phyloP scores from a whole-genome alignment of 35 echinoderm and acorn worm species.

The Holothuria glaberrima region DNA sequence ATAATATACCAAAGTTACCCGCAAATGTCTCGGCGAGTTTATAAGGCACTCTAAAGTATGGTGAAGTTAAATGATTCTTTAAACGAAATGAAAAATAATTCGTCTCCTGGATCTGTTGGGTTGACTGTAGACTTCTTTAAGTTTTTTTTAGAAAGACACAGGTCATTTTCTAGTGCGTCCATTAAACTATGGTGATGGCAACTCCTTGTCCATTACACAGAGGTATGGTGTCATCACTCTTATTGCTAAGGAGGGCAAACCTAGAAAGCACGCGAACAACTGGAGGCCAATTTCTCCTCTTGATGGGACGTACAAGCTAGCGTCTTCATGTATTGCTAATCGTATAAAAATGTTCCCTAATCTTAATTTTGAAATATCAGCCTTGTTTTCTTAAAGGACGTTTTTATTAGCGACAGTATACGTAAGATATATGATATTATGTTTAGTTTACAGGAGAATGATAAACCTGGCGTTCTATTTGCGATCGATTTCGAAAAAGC shows the following conservation, averaged over 20 bases:
- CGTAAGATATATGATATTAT: slow-evolving; percentile 11
- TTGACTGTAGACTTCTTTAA: no score
- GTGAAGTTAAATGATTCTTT: no score
- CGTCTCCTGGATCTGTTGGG: no score
- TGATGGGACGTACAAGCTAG: slow-evolving; percentile 3
- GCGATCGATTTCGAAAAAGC: no score
- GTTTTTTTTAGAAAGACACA: no score
- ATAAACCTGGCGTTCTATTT: neutral
- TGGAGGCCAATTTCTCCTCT: slow-evolving; percentile 26
- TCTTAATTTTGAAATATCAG: neutral
- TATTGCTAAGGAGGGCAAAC: neutral
- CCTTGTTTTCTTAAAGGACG: neutral
- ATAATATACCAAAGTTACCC: no score
- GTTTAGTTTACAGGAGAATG: neutral
- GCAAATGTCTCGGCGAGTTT: no score
- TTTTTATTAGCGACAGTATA: neutral
- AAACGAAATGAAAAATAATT: no score
- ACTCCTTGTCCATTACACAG: neutral
- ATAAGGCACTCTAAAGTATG: no score
- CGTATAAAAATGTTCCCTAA: neutral
- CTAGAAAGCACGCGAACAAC: neutral
- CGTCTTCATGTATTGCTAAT: slow-evolving; percentile 32
- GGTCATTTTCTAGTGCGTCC: no score
- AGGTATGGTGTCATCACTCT: neutral
- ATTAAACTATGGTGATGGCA: no score